Conservation (phyloP, 53 echinoderm and acorn worm species). For the Echinarachnius parma region DNA sequence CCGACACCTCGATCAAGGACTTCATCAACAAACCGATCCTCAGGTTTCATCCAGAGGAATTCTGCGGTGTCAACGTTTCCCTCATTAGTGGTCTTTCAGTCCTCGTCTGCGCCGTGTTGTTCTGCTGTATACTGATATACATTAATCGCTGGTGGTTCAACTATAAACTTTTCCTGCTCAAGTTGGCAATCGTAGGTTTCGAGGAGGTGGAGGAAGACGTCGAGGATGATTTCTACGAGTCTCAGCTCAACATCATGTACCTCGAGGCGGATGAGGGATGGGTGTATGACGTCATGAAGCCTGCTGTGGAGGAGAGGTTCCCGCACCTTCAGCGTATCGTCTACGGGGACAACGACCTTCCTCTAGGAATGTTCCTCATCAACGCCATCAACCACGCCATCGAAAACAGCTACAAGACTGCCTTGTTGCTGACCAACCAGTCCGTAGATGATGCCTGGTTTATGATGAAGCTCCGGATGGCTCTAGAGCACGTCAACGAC, state of each 20-base stretch:
- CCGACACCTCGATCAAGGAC: neutral
- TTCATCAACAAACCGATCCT: neutral
- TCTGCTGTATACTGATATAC: conserved; percentile 9
- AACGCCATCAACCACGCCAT: conserved; percentile 13
- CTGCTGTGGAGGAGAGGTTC: conserved; percentile 11
- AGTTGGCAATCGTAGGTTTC: conserved; percentile 7
- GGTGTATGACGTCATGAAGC: conserved; percentile 5
- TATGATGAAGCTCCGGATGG: conserved; percentile 26
- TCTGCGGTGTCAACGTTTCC: conserved; percentile 7
- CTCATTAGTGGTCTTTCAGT: neutral
- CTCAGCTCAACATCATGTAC: conserved; percentile 28
- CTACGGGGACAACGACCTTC: conserved; percentile 13
- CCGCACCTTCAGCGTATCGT: conserved; percentile 8
- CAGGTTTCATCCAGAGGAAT: conserved; percentile 14
- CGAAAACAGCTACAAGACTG: conserved; percentile 35
- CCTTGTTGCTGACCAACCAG: conserved; percentile 7
- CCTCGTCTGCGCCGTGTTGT: neutral
- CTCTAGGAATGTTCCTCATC: neutral
- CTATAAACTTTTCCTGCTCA: conserved; percentile 23
- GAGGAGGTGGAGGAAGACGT: conserved; percentile 6
- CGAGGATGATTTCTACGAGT: conserved; percentile 1
- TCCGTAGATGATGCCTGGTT: conserved; percentile 29
- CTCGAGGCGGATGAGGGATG: conserved; percentile 15
- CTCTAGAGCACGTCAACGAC: conserved; percentile 30
- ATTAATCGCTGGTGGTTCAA: conserved; percentile 29